These are phyloP conservation scores for Carpatolechia fugitivella DNA, from an alignment of 2,888 invertebrate species.

Conservation along the genomic window DNA sequence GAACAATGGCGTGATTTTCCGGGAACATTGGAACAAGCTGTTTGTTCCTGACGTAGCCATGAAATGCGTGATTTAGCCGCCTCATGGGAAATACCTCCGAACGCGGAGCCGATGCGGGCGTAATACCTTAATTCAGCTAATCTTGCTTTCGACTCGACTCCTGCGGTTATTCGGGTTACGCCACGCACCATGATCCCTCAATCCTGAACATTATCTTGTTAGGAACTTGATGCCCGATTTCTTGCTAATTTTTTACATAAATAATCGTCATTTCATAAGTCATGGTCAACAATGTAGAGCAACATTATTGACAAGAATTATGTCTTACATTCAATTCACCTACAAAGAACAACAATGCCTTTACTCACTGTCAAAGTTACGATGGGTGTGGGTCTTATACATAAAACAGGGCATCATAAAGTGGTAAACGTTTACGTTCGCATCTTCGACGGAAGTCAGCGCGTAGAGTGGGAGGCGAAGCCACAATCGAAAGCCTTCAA, in stretches of 20 bases:
- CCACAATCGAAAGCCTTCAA: not conserved
- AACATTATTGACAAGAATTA: not conserved
- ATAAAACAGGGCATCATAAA: not conserved
- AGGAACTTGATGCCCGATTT: slow-evolving; percentile 18
- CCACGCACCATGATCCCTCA: slow-evolving; percentile 23
- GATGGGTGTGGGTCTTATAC: not conserved
- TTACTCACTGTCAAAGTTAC: not conserved
- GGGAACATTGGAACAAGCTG: slow-evolving; percentile 30
- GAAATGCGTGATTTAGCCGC: slow-evolving; percentile 69
- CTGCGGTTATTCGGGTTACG: slow-evolving; percentile 39
- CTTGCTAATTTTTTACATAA: slow-evolving; percentile 10
- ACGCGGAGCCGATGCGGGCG: slow-evolving; percentile 55
- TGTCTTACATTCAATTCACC: not conserved
- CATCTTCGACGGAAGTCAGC: not conserved
- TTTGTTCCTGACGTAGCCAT: slow-evolving; percentile 50
- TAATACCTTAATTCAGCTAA: slow-evolving; percentile 71
- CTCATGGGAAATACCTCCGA: slow-evolving; percentile 67
- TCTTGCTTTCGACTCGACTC: slow-evolving; percentile 54
- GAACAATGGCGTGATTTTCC: slow-evolving; percentile 27
- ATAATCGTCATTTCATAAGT: not conserved
- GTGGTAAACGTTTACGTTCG: slow-evolving; percentile 1
- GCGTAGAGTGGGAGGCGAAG: not conserved
- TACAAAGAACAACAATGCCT: slow-evolving; percentile 6
- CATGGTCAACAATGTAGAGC: not conserved
- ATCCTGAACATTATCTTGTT: slow-evolving; percentile 25